Evolutionary conservation across 2,888 invertebrate species (phyloP).

Genomic region (Eilema sororculum): DNA sequence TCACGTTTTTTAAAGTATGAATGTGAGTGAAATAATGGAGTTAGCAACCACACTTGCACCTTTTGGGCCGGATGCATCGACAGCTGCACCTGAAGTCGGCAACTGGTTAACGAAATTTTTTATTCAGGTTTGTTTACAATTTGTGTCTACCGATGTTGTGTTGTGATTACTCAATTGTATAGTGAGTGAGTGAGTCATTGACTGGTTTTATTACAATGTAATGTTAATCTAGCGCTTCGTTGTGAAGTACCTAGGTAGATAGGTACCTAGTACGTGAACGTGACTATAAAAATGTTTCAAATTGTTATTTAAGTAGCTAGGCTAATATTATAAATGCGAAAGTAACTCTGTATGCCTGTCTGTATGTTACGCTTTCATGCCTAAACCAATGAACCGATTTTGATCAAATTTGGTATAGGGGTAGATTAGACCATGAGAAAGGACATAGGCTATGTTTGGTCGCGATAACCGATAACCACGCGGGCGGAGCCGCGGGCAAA

Average conservation of each 20-base stretch:
- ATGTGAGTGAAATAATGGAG: constrained; percentile 60
- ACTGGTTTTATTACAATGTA: background rate
- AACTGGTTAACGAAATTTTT: constrained; percentile 72
- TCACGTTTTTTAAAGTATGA: constrained; percentile 53
- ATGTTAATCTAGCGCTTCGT: background rate
- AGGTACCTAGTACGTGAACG: background rate
- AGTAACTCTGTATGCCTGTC: no score
- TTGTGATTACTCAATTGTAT: background rate
- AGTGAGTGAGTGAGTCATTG: constrained; percentile 1
- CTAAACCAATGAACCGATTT: no score
- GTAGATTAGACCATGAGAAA: no score
- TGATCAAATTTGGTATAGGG: no score
- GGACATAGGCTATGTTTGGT: no score
- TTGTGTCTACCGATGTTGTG: background rate
- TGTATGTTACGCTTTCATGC: no score
- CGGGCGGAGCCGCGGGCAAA: no score
- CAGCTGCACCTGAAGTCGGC: constrained; percentile 65
- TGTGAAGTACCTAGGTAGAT: background rate
- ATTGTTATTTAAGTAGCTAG: background rate
- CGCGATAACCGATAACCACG: no score
- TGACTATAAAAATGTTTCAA: background rate
- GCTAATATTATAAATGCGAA: no score
- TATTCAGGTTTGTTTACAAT: constrained; percentile 69
- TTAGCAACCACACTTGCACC: constrained; percentile 51
- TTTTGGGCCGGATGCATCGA: constrained; percentile 46